Conservation (phyloP, 2,113 vertebrate genomes). For the Macrotus californicus region DNA sequence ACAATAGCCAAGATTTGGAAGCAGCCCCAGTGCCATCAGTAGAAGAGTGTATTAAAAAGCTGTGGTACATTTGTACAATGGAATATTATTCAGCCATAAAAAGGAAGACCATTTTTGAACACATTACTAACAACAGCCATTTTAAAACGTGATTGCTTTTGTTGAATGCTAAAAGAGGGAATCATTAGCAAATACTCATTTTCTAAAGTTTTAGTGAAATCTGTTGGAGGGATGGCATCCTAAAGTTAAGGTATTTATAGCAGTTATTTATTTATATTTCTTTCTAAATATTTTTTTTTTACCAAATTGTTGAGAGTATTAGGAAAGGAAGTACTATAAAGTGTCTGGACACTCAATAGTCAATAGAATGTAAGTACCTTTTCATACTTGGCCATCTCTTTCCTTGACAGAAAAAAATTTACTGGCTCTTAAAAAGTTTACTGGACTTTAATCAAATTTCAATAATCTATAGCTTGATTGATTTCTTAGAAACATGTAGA, state of each 20-base stretch:
- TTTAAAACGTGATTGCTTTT: neutral
- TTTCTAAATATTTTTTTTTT: neutral
- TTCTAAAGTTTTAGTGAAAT: neutral
- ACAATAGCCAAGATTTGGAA: too few species aligned
- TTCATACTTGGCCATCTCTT: neutral
- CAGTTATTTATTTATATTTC: neutral
- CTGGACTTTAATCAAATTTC: constrained; percentile 2
- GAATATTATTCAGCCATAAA: too few species aligned
- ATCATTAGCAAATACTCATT: neutral
- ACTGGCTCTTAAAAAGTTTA: neutral
- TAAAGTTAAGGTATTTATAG: neutral
- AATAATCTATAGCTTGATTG: neutral
- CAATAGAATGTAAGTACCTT: neutral
- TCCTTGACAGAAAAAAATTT: neutral
- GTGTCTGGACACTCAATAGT: neutral
- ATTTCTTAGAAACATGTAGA: neutral
- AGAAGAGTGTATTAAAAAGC: too few species aligned
- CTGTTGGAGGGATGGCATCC: neutral
- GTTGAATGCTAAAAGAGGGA: neutral
- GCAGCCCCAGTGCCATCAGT: too few species aligned
- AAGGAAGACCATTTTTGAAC: neutral
- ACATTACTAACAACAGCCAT: neutral
- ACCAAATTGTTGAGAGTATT: neutral
- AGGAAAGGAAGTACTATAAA: neutral
- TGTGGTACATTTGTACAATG: too few species aligned